Conservation (phyloP, 2,888 invertebrate genomes). For the Agrotis clavis region DNA sequence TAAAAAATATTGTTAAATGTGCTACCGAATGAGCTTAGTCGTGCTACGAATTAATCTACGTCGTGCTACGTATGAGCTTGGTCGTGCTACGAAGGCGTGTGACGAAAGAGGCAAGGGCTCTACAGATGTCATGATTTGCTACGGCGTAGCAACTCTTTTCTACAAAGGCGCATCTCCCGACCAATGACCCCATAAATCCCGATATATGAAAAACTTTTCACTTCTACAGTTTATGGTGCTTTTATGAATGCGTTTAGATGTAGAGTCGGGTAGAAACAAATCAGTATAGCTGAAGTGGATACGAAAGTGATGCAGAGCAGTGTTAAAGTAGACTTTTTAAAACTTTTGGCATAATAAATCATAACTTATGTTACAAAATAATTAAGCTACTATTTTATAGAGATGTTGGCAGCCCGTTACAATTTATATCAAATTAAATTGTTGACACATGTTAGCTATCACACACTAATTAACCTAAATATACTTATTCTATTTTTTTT, state of each 20-base stretch:
- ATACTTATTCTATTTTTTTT: too few species aligned
- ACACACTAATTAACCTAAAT: too few species aligned
- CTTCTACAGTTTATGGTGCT: background rate
- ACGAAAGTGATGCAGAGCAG: background rate
- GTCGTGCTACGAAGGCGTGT: constrained; percentile 10
- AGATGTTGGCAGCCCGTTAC: too few species aligned
- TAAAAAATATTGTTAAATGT: background rate
- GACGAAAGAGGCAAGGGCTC: background rate
- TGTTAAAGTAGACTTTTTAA: background rate
- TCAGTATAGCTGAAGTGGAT: too few species aligned
- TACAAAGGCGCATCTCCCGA: background rate
- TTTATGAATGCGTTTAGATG: background rate
- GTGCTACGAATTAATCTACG: constrained; percentile 10
- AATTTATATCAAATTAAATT: too few species aligned
- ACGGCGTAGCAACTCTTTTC: background rate
- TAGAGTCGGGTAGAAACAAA: background rate
- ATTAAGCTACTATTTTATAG: too few species aligned
- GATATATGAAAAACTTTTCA: background rate
- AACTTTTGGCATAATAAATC: too few species aligned
- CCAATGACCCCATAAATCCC: too few species aligned
- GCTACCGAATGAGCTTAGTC: constrained; percentile 21
- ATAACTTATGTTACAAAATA: background rate
- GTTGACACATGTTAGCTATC: too few species aligned
- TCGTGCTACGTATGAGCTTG: constrained; percentile 21
- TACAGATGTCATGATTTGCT: background rate